Percentiles rank a stretch among this genome's conserved stretches.
phyloP scores from a whole-genome alignment of 2,888 invertebrate genomes.

The Electrophaes corylata region DNA sequence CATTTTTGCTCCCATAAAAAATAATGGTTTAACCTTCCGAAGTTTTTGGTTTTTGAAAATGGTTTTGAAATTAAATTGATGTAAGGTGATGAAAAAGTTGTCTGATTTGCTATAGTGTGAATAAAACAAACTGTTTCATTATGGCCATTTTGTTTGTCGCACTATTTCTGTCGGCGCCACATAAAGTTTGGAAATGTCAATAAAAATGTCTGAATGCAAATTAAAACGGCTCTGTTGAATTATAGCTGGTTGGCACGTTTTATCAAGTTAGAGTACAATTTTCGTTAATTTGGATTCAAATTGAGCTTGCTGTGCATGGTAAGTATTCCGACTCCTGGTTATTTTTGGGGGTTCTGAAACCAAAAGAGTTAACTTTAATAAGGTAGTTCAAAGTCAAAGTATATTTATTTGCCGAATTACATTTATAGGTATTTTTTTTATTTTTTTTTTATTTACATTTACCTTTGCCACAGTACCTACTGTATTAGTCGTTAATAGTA shows the following conservation, averaged over 20 bases:
- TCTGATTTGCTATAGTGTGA: too few species aligned
- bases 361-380: neutral
- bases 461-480: too few species aligned
- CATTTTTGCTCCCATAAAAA: too few species aligned
- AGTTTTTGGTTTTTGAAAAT: too few species aligned
- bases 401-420: too few species aligned
- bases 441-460: too few species aligned
- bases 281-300: conserved; percentile 20
- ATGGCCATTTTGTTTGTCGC: conserved; percentile 32
- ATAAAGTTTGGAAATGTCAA: conserved; percentile 45
- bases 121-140: conserved; percentile 11
- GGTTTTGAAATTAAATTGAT: too few species aligned
- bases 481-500: too few species aligned
- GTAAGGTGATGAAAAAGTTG: too few species aligned
- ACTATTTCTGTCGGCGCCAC: conserved; percentile 28
- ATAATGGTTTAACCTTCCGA: too few species aligned
- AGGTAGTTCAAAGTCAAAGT: too few species aligned
- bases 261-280: conserved; percentile 13
- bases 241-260: conserved; percentile 21
- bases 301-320: neutral
- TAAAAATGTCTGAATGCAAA: conserved; percentile 50
- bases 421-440: too few species aligned
- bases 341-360: neutral
- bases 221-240: conserved; percentile 39
- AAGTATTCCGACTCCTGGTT: neutral